phyloP scores from a whole-genome alignment of 2,113 vertebrate species.

The Suncus etruscus region DNA sequence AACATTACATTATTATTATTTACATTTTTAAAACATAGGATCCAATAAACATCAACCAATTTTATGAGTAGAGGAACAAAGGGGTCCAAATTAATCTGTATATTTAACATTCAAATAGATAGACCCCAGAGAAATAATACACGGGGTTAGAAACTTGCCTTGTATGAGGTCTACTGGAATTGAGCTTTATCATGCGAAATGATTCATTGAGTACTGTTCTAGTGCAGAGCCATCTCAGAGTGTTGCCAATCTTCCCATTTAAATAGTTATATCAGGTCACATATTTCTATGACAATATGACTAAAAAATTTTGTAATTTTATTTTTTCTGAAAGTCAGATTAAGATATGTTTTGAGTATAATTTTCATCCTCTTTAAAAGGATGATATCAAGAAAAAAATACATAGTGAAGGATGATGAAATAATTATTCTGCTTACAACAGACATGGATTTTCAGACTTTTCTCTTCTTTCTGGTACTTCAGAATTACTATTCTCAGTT shows the following conservation, averaged over 20 bases:
- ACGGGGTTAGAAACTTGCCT: too few species aligned
- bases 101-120: background rate
- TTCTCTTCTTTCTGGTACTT: background rate
- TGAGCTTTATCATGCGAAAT: too few species aligned
- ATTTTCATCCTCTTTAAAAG: background rate
- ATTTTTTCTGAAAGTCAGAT: background rate
- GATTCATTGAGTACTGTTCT: too few species aligned
- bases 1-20: too few species aligned
- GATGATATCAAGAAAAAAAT: conserved; percentile 19
- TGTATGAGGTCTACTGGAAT: too few species aligned
- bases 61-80: background rate
- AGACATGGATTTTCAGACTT: background rate
- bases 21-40: too few species aligned
- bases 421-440: background rate
- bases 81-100: background rate
- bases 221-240: too few species aligned
- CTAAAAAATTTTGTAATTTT: background rate
- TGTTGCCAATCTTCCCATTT: too few species aligned
- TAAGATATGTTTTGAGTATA: background rate
- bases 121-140: too few species aligned
- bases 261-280: too few species aligned
- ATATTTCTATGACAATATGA: background rate
- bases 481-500: background rate
- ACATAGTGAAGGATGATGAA: background rate
- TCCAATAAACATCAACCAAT: too few species aligned